A percentile compares a stretch with the other conserved stretches of the same genome.
Evolutionary conservation across 2,113 vertebrate species (phyloP).

Genomic region (Struthio camelus): DNA sequence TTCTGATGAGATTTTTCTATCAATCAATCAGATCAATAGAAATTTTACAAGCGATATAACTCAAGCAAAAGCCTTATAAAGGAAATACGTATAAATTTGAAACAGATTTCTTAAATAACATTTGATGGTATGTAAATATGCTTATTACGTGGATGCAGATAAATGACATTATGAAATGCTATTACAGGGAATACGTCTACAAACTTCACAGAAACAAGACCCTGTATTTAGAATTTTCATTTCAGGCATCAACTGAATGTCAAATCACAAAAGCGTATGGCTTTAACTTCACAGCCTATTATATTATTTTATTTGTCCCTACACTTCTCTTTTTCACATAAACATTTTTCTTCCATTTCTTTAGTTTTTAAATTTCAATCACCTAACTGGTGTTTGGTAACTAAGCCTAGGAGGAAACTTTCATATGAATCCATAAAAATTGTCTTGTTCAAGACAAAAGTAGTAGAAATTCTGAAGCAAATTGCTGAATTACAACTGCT

Average conservation of each 20-base stretch:
- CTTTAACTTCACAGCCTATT: neutral
- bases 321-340: neutral
- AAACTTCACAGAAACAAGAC: neutral
- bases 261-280: neutral
- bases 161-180: neutral
- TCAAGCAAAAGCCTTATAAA: neutral
- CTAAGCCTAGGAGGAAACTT: neutral
- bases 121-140: neutral
- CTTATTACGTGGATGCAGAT: neutral
- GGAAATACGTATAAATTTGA: neutral
- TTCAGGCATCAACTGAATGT: neutral
- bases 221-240: neutral
- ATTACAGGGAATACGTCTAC: neutral
- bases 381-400: neutral
- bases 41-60: neutral
- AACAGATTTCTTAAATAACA: neutral
- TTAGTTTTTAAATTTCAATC: neutral
- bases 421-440: neutral
- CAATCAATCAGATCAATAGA: neutral
- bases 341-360: neutral
- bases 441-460: neutral
- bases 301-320: neutral
- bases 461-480: neutral
- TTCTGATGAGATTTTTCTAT: neutral
- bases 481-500: neutral